Conservation (phyloP, 2,888 invertebrate genomes). For the Cantharis rufa region DNA sequence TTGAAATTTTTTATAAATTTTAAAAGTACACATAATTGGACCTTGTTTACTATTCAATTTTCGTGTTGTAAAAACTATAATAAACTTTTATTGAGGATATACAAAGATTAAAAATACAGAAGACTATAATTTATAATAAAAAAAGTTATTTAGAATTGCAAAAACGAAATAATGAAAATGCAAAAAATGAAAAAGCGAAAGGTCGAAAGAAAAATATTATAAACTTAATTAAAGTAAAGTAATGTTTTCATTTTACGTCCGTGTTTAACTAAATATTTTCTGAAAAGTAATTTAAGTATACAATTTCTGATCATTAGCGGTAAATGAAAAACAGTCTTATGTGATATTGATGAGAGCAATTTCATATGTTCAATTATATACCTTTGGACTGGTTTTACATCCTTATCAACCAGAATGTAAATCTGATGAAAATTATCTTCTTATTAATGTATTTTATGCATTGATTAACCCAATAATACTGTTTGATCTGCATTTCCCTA, state of each 20-base stretch:
- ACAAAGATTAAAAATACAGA: background rate
- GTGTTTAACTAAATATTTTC: too few relatives aligned
- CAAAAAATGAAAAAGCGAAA: too few relatives aligned
- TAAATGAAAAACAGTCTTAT: background rate
- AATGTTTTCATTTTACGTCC: too few relatives aligned
- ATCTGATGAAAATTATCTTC: background rate
- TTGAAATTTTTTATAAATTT: background rate
- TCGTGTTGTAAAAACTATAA: background rate
- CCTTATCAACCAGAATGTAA: background rate
- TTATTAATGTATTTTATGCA: background rate
- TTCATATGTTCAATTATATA: background rate
- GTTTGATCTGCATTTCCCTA: background rate
- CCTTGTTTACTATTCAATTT: background rate
- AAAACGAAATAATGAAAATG: too few relatives aligned
- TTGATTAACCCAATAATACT: background rate
- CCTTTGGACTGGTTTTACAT: background rate
- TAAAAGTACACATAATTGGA: background rate
- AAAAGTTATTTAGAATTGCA: too few relatives aligned
- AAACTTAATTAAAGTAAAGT: background rate
- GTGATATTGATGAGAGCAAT: background rate
- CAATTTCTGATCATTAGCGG: background rate
- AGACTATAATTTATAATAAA: too few relatives aligned
- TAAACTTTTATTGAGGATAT: background rate
- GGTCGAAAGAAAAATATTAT: background rate
- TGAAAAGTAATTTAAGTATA: background rate